These are phyloP conservation scores for Nycticebus coucang DNA, from an alignment of 2,113 vertebrate genomes.

Conservation along the genomic window DNA sequence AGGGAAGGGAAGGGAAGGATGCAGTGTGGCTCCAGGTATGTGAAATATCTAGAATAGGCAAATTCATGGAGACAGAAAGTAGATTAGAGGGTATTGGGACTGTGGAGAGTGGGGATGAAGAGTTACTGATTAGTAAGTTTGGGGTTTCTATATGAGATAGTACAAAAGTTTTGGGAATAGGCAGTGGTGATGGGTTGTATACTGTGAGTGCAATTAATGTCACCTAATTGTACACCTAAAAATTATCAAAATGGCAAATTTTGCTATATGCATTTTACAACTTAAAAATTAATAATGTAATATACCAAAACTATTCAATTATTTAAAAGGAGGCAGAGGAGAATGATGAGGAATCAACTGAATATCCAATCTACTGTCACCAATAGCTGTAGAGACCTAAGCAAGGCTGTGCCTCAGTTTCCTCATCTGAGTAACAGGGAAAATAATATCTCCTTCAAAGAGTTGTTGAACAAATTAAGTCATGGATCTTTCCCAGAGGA, in stretches of 20 bases:
- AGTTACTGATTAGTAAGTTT: not conserved
- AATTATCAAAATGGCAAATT: not conserved
- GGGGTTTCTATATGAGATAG: too few species aligned
- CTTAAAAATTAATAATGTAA: not conserved
- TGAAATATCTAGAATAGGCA: too few species aligned
- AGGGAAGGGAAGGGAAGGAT: too few species aligned
- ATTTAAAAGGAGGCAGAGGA: not conserved
- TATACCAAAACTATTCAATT: not conserved
- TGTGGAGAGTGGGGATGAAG: not conserved
- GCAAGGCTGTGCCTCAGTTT: not conserved
- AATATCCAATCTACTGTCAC: not conserved
- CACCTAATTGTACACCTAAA: not conserved
- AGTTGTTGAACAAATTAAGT: not conserved
- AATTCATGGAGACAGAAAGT: too few species aligned
- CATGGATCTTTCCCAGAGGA: not conserved
- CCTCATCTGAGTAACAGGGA: not conserved
- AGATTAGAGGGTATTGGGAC: too few species aligned
- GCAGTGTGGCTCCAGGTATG: too few species aligned
- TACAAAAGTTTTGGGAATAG: not conserved
- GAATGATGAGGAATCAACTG: not conserved
- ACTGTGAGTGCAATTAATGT: not conserved
- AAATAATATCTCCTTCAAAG: not conserved
- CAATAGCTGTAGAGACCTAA: not conserved
- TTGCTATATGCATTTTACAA: not conserved
- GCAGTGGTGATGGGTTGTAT: rapidly evolving